Conservation (phyloP, 1,140 invertebrate genomes). For the Scaptodrosophila lebanonensis region DNA sequence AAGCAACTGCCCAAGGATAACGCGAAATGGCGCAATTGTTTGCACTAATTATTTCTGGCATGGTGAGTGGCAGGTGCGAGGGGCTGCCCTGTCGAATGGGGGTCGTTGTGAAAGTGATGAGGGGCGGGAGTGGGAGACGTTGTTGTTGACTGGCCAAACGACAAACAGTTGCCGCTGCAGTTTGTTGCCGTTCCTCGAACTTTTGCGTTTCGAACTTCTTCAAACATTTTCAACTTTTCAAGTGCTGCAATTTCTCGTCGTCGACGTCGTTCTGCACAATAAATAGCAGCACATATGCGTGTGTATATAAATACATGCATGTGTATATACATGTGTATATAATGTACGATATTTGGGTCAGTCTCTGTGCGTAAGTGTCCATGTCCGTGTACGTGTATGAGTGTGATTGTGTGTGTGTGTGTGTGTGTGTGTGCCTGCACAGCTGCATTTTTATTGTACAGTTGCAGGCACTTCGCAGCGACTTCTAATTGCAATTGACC, state of each 20-base stretch:
- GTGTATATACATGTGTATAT: slow-evolving; percentile 53
- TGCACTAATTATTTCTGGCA: slow-evolving; percentile 64
- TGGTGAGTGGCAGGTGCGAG: not conserved
- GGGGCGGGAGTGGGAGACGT: slow-evolving; percentile 22
- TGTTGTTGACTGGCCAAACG: no score
- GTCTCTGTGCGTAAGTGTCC: slow-evolving; percentile 36
- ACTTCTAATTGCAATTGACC: slow-evolving; percentile 72
- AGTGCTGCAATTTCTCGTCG: slow-evolving; percentile 64
- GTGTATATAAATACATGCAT: not conserved
- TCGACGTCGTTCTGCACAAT: not conserved
- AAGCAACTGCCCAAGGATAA: slow-evolving; percentile 50
- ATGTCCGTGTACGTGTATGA: no score
- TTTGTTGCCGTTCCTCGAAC: slow-evolving; percentile 39
- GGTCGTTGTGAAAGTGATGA: not conserved
- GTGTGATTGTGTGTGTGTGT: no score
- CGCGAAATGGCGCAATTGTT: slow-evolving; percentile 64
- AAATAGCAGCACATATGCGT: not conserved
- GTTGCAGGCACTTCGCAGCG: not conserved
- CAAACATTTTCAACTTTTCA: slow-evolving; percentile 72
- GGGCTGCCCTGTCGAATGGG: not conserved
- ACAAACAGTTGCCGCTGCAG: slow-evolving; percentile 17
- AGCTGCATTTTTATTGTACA: slow-evolving; percentile 41
- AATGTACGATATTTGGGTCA: slow-evolving; percentile 70
- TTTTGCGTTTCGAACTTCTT: slow-evolving; percentile 54
- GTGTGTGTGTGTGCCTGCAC: slow-evolving; percentile 10